phyloP scores from a whole-genome alignment of 2,888 invertebrate genomes.

The Leptinotarsa rubiginosa region DNA sequence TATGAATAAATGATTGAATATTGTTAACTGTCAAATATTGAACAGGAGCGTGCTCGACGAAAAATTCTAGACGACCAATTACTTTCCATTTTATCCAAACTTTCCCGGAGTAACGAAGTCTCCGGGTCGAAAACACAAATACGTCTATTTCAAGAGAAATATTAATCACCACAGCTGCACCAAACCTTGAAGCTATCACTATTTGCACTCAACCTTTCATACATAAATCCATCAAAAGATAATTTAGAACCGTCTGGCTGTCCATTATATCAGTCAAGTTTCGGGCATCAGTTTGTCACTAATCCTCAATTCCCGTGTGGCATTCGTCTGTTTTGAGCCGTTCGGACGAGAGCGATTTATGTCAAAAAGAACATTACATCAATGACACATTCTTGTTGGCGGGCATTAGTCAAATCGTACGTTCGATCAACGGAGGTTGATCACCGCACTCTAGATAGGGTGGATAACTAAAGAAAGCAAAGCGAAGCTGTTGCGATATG shows the following conservation, averaged over 20 bases:
- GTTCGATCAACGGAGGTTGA: slow-evolving; percentile 2
- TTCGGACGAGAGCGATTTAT: slow-evolving; percentile 36
- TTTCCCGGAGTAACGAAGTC: background rate
- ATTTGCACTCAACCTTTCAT: slow-evolving; percentile 51
- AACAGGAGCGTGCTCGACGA: too few relatives aligned
- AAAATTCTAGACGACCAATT: too few relatives aligned
- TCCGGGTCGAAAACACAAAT: slow-evolving; percentile 37
- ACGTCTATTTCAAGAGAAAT: slow-evolving; percentile 39
- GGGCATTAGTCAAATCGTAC: slow-evolving; percentile 41
- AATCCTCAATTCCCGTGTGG: slow-evolving; percentile 45
- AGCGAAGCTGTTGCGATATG: background rate
- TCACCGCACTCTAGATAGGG: slow-evolving; percentile 12
- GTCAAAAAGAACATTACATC: slow-evolving; percentile 41
- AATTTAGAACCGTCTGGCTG: slow-evolving; percentile 47
- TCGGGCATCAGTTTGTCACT: slow-evolving; percentile 48
- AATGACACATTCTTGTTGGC: slow-evolving; percentile 39
- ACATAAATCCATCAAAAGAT: slow-evolving; percentile 52
- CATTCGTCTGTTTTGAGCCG: slow-evolving; percentile 37
- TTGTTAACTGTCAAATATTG: too few relatives aligned
- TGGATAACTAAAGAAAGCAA: slow-evolving; percentile 12
- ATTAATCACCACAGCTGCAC: slow-evolving; percentile 47
- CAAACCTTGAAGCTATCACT: slow-evolving; percentile 49
- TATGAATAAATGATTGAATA: too few relatives aligned
- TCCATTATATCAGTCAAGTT: slow-evolving; percentile 50
- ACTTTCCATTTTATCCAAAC: background rate